Evolutionary conservation across 2,888 invertebrate species (phyloP).

Genomic region (Portevinia maculata): DNA sequence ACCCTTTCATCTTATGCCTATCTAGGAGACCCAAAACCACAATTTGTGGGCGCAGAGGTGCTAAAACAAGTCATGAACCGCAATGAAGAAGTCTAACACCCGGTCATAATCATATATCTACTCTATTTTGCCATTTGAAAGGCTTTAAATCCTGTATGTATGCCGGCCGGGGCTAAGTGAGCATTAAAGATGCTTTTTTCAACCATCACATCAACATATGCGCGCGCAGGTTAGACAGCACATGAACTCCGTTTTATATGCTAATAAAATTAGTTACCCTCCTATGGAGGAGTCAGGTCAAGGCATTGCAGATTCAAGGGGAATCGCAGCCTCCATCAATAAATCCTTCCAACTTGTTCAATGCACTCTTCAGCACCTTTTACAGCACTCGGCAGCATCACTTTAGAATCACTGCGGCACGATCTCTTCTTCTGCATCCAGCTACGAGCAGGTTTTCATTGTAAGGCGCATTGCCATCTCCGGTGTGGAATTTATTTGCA

Average conservation of each 20-base stretch:
- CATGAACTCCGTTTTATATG: constrained; percentile 63
- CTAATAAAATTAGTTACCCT: constrained; percentile 69
- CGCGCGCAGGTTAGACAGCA: constrained; percentile 31
- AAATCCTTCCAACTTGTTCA: constrained; percentile 71
- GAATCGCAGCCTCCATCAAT: constrained; percentile 51
- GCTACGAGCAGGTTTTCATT: not conserved
- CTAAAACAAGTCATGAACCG: constrained; percentile 35
- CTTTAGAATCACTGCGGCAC: constrained; percentile 62
- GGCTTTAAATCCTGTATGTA: constrained; percentile 54
- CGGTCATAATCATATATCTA: constrained; percentile 23
- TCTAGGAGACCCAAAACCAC: constrained; percentile 26
- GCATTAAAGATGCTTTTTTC: constrained; percentile 54
- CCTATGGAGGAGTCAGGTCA: constrained; percentile 37
- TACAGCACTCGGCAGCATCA: constrained; percentile 70
- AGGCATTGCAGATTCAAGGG: not conserved
- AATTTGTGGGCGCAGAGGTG: constrained; percentile 44
- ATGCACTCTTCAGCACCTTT: constrained; percentile 72
- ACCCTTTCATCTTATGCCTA: constrained; percentile 36
- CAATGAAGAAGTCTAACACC: constrained; percentile 1
- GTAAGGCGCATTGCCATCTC: constrained; percentile 12
- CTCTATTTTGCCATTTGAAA: constrained; percentile 52
- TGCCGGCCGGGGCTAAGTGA: constrained; percentile 62
- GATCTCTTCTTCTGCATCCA: constrained; percentile 41
- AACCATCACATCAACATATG: constrained; percentile 24
- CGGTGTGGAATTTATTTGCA: constrained; percentile 66